These are phyloP conservation scores for Meiosimyza decipiens DNA, from an alignment of 2,888 invertebrate genomes.

Conservation along the genomic window DNA sequence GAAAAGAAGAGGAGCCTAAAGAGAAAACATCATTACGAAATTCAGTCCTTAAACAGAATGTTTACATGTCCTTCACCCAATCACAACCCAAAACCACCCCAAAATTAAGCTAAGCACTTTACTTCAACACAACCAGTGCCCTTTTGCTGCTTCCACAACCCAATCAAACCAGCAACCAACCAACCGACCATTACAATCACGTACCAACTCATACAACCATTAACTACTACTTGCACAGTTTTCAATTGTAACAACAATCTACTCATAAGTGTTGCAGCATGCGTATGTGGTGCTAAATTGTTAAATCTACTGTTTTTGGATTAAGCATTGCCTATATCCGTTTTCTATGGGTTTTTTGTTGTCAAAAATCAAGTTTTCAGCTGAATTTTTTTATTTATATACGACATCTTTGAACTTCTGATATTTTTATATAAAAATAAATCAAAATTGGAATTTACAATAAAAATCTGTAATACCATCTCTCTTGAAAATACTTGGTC, in stretches of 20 bases:
- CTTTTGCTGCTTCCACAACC: neutral
- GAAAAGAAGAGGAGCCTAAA: neutral
- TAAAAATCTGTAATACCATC: too few relatives aligned
- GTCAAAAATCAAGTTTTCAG: too few relatives aligned
- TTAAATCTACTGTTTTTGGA: conserved; percentile 15
- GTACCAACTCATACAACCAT: conserved; percentile 3
- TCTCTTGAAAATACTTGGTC: too few relatives aligned
- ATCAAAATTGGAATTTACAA: too few relatives aligned
- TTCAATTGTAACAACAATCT: neutral
- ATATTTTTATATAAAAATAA: too few relatives aligned
- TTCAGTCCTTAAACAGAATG: conserved; percentile 50
- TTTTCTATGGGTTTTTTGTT: too few relatives aligned
- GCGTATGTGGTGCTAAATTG: conserved; percentile 22
- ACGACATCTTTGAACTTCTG: too few relatives aligned
- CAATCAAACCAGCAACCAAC: conserved; percentile 8
- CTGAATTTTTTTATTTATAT: too few relatives aligned
- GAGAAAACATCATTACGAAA: conserved; percentile 49
- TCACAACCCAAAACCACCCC: conserved; percentile 31
- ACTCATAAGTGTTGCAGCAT: conserved; percentile 9
- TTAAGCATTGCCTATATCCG: neutral
- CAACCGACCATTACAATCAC: neutral
- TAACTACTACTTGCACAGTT: conserved; percentile 4
- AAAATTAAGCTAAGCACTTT: conserved; percentile 39
- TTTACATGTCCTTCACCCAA: conserved; percentile 35
- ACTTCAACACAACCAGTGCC: neutral